Evolutionary conservation across 2,113 vertebrate genomes (phyloP).

Genomic region (Pelusios castaneus): DNA sequence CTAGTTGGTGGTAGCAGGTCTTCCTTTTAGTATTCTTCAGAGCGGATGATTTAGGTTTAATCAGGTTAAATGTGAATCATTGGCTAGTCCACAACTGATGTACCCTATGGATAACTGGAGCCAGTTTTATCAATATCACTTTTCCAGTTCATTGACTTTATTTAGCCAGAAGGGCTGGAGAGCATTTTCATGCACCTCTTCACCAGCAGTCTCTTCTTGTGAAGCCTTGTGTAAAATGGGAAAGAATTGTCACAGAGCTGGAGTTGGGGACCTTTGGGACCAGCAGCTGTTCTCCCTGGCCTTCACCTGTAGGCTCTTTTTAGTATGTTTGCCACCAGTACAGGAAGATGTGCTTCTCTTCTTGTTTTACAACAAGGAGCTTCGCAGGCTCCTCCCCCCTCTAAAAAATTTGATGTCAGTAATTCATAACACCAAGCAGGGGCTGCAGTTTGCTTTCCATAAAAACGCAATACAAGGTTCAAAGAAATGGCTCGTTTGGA

Average conservation of each 20-base stretch:
- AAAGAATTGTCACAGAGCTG: constrained; percentile 25
- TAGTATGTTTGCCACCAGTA: not conserved
- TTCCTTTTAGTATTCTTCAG: constrained; percentile 3
- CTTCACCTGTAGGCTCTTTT: not conserved
- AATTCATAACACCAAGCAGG: not conserved
- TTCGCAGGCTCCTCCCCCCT: not conserved
- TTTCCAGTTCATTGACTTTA: constrained; percentile 68
- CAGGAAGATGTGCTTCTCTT: not conserved
- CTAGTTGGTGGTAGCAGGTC: not conserved
- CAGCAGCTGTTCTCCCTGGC: not conserved
- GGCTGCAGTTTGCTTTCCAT: not conserved
- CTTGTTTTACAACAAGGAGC: rapidly evolving
- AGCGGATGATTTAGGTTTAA: constrained; percentile 51
- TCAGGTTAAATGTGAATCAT: constrained; percentile 53
- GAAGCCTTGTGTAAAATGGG: constrained; percentile 49
- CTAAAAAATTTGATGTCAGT: not conserved
- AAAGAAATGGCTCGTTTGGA: not conserved
- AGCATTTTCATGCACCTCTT: not conserved
- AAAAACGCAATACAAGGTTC: not conserved
- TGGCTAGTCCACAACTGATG: constrained; percentile 25
- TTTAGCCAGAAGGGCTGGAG: constrained; percentile 35
- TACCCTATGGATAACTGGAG: constrained; percentile 14
- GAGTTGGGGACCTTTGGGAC: not conserved
- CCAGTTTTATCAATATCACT: constrained; percentile 63
- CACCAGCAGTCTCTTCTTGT: constrained; percentile 1